These are phyloP conservation scores for Drosophila tsacasi DNA, from an alignment of 1,140 invertebrate genomes.

Conservation along the genomic window DNA sequence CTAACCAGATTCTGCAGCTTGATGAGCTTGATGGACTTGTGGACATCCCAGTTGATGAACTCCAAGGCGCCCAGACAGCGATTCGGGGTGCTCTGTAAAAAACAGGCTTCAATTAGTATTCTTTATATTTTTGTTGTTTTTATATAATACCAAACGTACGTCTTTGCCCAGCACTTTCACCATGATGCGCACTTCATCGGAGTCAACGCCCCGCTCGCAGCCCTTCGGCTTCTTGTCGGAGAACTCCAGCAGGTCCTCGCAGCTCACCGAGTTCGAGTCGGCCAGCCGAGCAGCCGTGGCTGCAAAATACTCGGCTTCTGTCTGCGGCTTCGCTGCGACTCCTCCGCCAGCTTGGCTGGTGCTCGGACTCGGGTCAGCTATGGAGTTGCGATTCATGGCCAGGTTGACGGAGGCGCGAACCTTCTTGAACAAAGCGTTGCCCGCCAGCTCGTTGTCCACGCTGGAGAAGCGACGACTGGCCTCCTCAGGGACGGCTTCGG, in stretches of 20 bases:
- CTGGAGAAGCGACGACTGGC: slow-evolving; percentile 34
- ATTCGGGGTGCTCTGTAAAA: slow-evolving; percentile 89
- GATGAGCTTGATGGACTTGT: slow-evolving; percentile 94
- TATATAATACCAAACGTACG: slow-evolving; percentile 84
- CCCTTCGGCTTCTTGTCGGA: slow-evolving; percentile 93
- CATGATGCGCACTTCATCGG: slow-evolving; percentile 96
- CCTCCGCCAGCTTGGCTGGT: slow-evolving; percentile 12
- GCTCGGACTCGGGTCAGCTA: slow-evolving; percentile 20
- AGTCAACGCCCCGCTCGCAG: slow-evolving; percentile 92
- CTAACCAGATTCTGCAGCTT: slow-evolving; percentile 89
- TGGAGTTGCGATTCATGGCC: slow-evolving; percentile 63
- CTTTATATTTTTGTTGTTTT: neutral
- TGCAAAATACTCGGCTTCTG: slow-evolving; percentile 78
- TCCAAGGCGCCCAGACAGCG: slow-evolving; percentile 93
- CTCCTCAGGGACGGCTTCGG: slow-evolving; percentile 25
- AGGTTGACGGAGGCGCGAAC: slow-evolving; percentile 80
- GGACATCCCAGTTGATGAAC: slow-evolving; percentile 94
- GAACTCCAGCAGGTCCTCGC: slow-evolving; percentile 96
- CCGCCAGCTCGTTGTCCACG: slow-evolving; percentile 79
- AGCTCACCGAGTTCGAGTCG: slow-evolving; percentile 92
- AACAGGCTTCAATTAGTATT: slow-evolving; percentile 3
- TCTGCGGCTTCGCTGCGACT: slow-evolving; percentile 49
- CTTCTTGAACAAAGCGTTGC: slow-evolving; percentile 84
- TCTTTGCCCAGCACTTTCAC: slow-evolving; percentile 94
- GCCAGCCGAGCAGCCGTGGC: slow-evolving; percentile 75